Conservation (phyloP, 2,113 vertebrate genomes). For the Bufo bufo region DNA sequence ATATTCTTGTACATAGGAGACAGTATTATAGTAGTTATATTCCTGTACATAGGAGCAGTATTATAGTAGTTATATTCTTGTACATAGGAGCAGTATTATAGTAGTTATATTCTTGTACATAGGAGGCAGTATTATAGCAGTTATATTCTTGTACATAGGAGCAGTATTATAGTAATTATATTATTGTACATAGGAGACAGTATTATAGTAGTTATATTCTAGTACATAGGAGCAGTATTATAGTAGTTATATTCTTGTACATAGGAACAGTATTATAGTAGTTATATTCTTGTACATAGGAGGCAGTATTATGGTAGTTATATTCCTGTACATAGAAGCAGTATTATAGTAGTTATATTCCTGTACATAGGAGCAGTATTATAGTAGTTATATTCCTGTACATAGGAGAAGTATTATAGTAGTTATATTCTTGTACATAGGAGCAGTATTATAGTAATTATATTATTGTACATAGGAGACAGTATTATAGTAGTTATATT, state of each 20-base stretch:
- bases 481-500: conserved; percentile 5
- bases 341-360: conserved; percentile 16
- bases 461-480: neutral
- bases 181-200: neutral
- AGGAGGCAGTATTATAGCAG: neutral
- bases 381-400: neutral
- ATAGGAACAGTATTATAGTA: conserved; percentile 1
- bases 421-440: conserved; percentile 2
- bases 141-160: neutral
- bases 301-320: conserved; percentile 10
- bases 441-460: neutral
- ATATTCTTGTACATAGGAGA: neutral
- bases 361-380: neutral
- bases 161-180: conserved; percentile 7
- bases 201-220: conserved; percentile 5
- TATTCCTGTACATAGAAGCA: neutral
- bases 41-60: neutral
- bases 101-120: conserved; percentile 2
- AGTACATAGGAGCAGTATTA: neutral
- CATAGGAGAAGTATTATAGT: neutral
- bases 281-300: neutral
- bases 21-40: neutral
- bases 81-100: neutral
- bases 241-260: conserved; percentile 6
- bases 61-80: neutral